phyloP scores from a whole-genome alignment of 2,888 invertebrate species.

The Drosophila quinaria region DNA sequence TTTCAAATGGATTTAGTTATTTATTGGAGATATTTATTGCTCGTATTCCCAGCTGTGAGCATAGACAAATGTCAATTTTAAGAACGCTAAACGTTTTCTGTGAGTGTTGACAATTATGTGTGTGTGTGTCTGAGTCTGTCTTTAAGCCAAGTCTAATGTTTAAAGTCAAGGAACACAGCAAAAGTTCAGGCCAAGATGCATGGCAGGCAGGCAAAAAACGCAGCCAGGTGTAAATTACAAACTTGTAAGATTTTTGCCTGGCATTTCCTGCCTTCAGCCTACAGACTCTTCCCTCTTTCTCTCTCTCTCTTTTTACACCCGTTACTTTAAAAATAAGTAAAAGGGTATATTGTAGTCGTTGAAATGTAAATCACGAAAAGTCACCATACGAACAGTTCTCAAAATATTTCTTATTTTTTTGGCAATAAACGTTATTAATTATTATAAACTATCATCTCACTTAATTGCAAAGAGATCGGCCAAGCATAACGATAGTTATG shows the following conservation, averaged over 20 bases:
- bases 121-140: conserved; percentile 12
- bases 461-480: no score
- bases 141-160: conserved; percentile 39
- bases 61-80: background rate
- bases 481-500: no score
- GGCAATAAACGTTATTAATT: background rate
- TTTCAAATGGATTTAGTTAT: background rate
- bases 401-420: no score
- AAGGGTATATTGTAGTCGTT: no score
- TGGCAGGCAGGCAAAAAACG: conserved; percentile 43
- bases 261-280: conserved; percentile 58
- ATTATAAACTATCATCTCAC: no score
- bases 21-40: background rate
- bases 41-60: background rate
- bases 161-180: conserved; percentile 19
- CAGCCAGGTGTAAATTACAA: conserved; percentile 81
- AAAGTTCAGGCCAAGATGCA: conserved; percentile 19
- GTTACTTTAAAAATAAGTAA: no score
- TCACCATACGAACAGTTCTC: no score
- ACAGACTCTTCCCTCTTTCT: background rate
- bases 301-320: background rate
- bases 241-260: conserved; percentile 71
- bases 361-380: no score
- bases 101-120: conserved; percentile 9
- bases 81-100: background rate